Conservation (phyloP, 2,797 vertebrate species). For the Cercopithecus diana region DNA sequence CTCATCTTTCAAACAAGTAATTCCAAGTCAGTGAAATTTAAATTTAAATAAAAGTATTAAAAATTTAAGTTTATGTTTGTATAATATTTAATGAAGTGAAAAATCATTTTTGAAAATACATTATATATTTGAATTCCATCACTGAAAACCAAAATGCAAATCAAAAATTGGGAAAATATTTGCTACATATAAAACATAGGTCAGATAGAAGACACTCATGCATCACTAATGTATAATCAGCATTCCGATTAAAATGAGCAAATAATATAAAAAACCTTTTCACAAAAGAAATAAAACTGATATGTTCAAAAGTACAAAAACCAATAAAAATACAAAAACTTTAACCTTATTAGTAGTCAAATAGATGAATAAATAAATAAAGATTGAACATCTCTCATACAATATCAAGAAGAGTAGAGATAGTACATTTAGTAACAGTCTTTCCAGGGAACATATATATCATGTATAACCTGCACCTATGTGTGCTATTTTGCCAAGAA, state of each 20-base stretch:
- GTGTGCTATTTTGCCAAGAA: neutral
- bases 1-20: neutral
- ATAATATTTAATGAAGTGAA: neutral
- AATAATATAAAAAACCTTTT: constrained; percentile 21
- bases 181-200: neutral
- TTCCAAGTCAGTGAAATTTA: neutral
- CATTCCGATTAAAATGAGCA: neutral
- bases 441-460: neutral
- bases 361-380: neutral
- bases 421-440: neutral
- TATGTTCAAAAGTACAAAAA: neutral
- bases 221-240: neutral
- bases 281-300: neutral
- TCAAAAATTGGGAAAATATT: neutral
- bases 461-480: neutral
- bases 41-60: neutral
- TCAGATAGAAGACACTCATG: neutral
- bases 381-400: neutral
- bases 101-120: neutral
- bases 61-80: neutral
- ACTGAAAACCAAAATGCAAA: neutral
- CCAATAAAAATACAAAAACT: neutral
- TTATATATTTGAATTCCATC: neutral
- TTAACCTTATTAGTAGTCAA: neutral
- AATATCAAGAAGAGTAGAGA: neutral